Base-by-base conservation (phyloP, 1,140 invertebrate genomes). In the Drosophila busckii region DNA sequence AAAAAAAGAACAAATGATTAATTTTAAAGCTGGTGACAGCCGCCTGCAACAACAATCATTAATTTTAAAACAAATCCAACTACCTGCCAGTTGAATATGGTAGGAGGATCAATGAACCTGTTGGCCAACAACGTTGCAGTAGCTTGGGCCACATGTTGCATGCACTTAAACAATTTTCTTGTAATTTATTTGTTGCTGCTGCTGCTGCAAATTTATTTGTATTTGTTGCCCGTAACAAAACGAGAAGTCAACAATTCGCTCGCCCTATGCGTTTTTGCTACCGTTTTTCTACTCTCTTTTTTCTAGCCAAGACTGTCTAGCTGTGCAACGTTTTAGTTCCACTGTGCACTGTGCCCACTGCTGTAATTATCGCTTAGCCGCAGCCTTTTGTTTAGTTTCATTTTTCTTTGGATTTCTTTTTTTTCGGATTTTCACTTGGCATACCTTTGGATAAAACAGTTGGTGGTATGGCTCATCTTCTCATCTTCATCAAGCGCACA, bases 71-170 rank as follows among this genome's bases (percentile, higher is more conserved):
- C n/a, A n/a, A n/a, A n/a, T n/a, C n/a, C n/a, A n/a, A n/a, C n/a
- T n/a, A n/a, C n/a, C n/a, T n/a, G n/a, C n/a, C n/a, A n/a, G n/a
- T n/a, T n/a, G n/a, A n/a, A n/a, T n/a, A n/a, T n/a, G n/a, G n/a
- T n/a, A n/a, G n/a, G n/a, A n/a, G n/a, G 76, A 75, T 82, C 75
- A 82, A 84, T 78, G 71, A 84, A 84, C 68, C 61, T 73, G 69
- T 63, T 28, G 10, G 63, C 42, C 31, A 32, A 35, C 22, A n/a
- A n/a, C n/a, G n/a, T n/a, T n/a, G n/a, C n/a, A n/a, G n/a, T 23
- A 29, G 35, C 32, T 55, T 20, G 38, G 52, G 64, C 60, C 55
- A 61, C 65, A 70, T 55, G 59, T 69, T 60, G n/a, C n/a, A n/a
- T n/a, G n/a, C n/a, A n/a, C n/a, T 70, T 60, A 73, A 75, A 80